These are phyloP conservation scores for Dendropsophus ebraccatus DNA, from an alignment of 2,113 vertebrate genomes.

Conservation along the genomic window DNA sequence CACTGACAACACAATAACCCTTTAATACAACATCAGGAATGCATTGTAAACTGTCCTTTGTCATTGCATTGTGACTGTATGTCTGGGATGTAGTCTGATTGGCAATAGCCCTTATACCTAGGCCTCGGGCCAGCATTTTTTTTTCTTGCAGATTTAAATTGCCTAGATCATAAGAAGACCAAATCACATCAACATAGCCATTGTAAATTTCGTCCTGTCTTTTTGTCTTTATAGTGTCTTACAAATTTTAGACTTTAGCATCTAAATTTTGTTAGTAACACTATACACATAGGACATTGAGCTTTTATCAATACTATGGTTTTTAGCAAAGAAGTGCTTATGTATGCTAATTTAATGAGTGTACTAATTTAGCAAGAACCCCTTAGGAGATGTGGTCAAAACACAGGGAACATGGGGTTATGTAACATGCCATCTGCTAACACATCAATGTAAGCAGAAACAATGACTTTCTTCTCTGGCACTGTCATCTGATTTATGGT, in stretches of 20 bases:
- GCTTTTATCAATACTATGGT: neutral
- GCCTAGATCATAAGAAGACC: neutral
- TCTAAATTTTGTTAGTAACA: neutral
- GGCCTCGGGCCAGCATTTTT: too few species aligned
- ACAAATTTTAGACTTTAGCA: too few species aligned
- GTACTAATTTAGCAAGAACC: slow-evolving; percentile 19
- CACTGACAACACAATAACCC: neutral
- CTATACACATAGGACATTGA: neutral
- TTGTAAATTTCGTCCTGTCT: neutral
- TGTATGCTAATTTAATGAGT: slow-evolving; percentile 52
- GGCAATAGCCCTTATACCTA: too few species aligned
- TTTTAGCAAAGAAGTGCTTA: slow-evolving; percentile 15
- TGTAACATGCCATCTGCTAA: slow-evolving; percentile 47
- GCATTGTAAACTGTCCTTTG: neutral
- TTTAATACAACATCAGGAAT: neutral
- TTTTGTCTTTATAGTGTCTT: too few species aligned
- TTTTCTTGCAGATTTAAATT: neutral
- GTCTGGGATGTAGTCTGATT: neutral
- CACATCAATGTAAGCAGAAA: slow-evolving; percentile 13
- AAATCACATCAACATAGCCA: neutral
- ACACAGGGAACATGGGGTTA: slow-evolving; percentile 32
- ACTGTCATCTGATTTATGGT: slow-evolving; percentile 24
- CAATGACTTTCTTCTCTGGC: slow-evolving; percentile 7
- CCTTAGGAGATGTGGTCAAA: slow-evolving; percentile 22
- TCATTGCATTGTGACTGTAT: neutral